Base-by-base conservation (phyloP, 2,888 invertebrate species). In the Xylota segnis region DNA sequence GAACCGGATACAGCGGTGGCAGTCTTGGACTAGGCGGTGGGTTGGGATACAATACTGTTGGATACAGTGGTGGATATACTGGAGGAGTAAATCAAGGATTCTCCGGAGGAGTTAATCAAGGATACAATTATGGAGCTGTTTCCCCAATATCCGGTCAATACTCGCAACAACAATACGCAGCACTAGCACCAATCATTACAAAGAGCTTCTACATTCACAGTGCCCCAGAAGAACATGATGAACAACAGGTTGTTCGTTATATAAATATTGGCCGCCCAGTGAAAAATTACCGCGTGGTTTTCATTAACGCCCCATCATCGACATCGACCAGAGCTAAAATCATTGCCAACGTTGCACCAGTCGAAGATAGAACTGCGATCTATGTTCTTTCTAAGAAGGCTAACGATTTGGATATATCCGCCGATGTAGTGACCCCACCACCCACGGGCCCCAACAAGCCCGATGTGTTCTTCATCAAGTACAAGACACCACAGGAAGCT, bases 401-500 rank as follows among this genome's bases (percentile, higher is more conserved):
- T 16, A 90, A 90, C 58, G 90, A 90, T 1, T 76, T 91, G 79
- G 91, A 91, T 83, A 88, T 91, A 29, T 89, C 88, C 23, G 89
- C 91, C 45, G 91, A 91, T 87, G 90, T 91, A 6, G 90, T 90
- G 27, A 90, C 91, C 27, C 91, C 90, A 61, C 72, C 88, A 65
- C 89, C 90, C 43, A 89, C 90, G 0, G 88, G 88, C 3, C 89
- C 88, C 59, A 87, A 88, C 77, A 92, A 92, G 87, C 92, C 92
- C 23, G 92, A 92, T 87, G 92, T 92, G 2, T 92, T 90, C 90
- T 92, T 91, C 72, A 90, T 92, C 75, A 92, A 92, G 87, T 92
- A 92, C 88, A 92, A 91, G 88, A 92, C 91, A 2, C 90, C 92
- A 32, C 89, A 90, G 76, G 92, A 92, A 88, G 92, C 92, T 7